These are phyloP conservation scores for Notamacropus eugenii DNA, from an alignment of 2,797 vertebrate species.

Conservation along the genomic window DNA sequence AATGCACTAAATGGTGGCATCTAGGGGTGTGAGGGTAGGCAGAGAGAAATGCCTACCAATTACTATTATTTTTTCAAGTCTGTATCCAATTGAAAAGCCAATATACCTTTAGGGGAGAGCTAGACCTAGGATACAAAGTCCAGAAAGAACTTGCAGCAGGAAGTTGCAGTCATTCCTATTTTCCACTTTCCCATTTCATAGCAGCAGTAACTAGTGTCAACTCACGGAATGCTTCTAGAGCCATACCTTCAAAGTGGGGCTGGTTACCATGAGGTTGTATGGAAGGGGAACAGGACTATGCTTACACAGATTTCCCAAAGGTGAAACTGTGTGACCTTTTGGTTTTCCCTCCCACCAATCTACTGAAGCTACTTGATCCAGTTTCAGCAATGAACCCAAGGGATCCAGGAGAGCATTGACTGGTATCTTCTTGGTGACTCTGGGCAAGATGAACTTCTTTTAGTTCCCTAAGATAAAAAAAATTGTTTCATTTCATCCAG, in stretches of 20 bases:
- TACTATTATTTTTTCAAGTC: not conserved
- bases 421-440: conserved; percentile 77
- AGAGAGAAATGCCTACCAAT: conserved; percentile 28
- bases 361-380: conserved; percentile 79
- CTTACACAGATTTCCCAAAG: conserved; percentile 72
- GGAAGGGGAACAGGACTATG: not conserved
- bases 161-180: not conserved
- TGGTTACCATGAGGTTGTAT: not conserved
- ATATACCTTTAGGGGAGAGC: not conserved
- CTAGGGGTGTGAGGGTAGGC: not conserved
- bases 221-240: not conserved
- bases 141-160: conserved; percentile 19
- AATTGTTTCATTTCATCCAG: not conserved
- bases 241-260: not conserved
- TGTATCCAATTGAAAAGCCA: not conserved
- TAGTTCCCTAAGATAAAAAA: conserved; percentile 87
- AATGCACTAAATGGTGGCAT: not conserved
- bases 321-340: conserved; percentile 91
- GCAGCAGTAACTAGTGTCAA: not conserved
- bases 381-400: not conserved
- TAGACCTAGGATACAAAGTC: not conserved
- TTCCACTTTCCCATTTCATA: not conserved
- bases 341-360: conserved; percentile 88
- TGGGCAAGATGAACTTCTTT: conserved; percentile 90
- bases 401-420: conserved; percentile 62